Percentiles rank a stretch among this genome's conserved stretches.
phyloP scores from a whole-genome alignment of 1,140 invertebrate genomes.

The Acromyrmex echinatior region DNA sequence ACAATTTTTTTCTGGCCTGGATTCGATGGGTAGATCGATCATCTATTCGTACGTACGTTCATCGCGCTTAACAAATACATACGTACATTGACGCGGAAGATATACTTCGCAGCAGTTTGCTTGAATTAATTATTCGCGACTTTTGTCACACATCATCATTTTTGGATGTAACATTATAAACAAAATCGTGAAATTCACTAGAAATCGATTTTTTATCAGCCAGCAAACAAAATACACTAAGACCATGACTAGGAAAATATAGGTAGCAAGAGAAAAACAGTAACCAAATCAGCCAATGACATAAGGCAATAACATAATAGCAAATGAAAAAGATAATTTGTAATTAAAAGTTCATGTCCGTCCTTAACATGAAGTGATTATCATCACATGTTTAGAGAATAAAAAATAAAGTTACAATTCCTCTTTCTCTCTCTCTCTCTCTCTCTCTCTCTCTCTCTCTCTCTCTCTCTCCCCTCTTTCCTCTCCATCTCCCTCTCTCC shows the following conservation, averaged over 20 bases:
- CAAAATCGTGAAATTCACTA: not conserved
- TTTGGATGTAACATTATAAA: not conserved
- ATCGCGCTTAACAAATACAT: conserved; percentile 44
- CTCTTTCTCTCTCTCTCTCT: not conserved
- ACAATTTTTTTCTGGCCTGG: conserved; percentile 2
- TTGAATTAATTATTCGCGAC: conserved; percentile 56
- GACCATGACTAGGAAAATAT: too few species aligned
- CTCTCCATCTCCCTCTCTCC: not conserved
- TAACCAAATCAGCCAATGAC: too few species aligned
- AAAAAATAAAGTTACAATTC: not conserved
- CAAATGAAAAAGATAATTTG: too few species aligned
- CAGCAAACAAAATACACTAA: not conserved
- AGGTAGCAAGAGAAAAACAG: too few species aligned
- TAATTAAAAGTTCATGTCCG: too few species aligned
- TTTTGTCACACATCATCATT: not conserved
- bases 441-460: not conserved
- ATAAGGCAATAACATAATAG: too few species aligned
- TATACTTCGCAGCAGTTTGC: conserved; percentile 7
- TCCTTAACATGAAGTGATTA: too few species aligned
- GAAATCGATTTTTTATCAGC: not conserved
- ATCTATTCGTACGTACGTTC: conserved; percentile 55
- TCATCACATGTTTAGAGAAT: not conserved
- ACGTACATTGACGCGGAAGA: conserved; percentile 20
- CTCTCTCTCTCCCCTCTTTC: not conserved
- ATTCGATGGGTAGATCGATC: conserved; percentile 68